Evolutionary conservation across 2,888 invertebrate species (phyloP), one percentile per base, ranked within the genome.

Genomic region (Agonopterix arenella): DNA sequence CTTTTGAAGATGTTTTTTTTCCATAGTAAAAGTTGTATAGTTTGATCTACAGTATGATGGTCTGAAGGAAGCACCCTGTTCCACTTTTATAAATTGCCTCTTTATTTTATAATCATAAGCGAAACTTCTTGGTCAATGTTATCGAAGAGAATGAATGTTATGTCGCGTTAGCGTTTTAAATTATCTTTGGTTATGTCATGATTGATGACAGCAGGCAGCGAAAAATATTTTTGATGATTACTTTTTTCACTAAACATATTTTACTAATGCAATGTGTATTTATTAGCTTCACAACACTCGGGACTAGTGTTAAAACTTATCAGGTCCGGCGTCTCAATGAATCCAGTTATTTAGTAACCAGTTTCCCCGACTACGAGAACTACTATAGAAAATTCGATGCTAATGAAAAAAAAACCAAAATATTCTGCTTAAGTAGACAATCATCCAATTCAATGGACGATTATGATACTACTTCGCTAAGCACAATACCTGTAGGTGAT

Each of bases 301-400:
- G 72, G 18, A 62, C 57, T 41, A 65, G 75, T 57, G 66, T 77
- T 1, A 79, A 76, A 62, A 83, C 83, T 3, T 88, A 78, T 55
- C 74, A 80, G 70, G 83, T 88, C 8, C 72, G 66, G 11, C 76
- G 78, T 10, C 55, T 88, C 11, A 84, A 85, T 60, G 73, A 77
- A 37, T 68, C 81, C 0, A 66, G 78, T 1, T 86, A 76, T 52
- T 57, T 88, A 46, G 84, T 88, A 3, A 84, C 78, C 4, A 73
- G 64, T 52, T 57, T 76, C 13, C 76, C 80, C 42, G 79, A 80
- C 47, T 55, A 62, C 13, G 73, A 78, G 42, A 18, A 48, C 46
- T 28, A 7, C 28, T 28, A 28, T 28, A 28, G 28, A 28, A 28
- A 50, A 41, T 53, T 10, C 38, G 42, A 54, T n/a, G 47, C 43